phyloP scores from a whole-genome alignment of 2,888 invertebrate genomes.

The Hypercompe scribonia region DNA sequence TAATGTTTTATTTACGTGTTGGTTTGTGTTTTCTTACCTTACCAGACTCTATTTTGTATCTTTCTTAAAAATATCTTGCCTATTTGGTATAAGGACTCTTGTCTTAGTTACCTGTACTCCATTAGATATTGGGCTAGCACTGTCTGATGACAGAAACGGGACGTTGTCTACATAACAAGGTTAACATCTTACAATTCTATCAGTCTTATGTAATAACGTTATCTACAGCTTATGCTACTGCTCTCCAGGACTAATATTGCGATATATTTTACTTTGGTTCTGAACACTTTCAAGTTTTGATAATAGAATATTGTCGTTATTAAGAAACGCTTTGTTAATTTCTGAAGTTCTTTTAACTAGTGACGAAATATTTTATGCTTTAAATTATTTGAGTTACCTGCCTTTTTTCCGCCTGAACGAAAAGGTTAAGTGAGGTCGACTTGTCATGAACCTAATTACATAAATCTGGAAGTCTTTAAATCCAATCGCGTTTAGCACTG shows the following conservation, averaged over 20 bases:
- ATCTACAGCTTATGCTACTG: slow-evolving; percentile 56
- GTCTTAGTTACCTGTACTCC: slow-evolving; percentile 59
- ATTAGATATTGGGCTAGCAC: slow-evolving; percentile 63
- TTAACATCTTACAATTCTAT: slow-evolving; percentile 76
- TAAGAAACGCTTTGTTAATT: slow-evolving; percentile 8
- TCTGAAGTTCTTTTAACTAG: not conserved
- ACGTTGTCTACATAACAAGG: slow-evolving; percentile 72
- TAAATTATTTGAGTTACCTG: not conserved
- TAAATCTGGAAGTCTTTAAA: not conserved
- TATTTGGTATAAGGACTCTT: slow-evolving; percentile 12
- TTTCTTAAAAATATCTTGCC: not conserved
- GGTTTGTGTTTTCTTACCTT: not conserved
- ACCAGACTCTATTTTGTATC: not conserved
- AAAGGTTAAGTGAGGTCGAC: not conserved
- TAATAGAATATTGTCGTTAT: slow-evolving; percentile 24
- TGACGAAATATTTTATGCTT: not conserved
- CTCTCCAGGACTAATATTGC: slow-evolving; percentile 44
- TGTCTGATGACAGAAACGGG: slow-evolving; percentile 64
- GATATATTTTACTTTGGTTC: slow-evolving; percentile 49
- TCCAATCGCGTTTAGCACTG: not conserved
- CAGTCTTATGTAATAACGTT: slow-evolving; percentile 70
- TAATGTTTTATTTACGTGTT: too few relatives aligned
- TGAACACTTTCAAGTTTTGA: slow-evolving; percentile 55
- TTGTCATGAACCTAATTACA: slow-evolving; percentile 1
- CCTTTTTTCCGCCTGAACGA: slow-evolving; percentile 1